phyloP scores from a whole-genome alignment of 2,113 vertebrate genomes.

The Myotis brandtii region DNA sequence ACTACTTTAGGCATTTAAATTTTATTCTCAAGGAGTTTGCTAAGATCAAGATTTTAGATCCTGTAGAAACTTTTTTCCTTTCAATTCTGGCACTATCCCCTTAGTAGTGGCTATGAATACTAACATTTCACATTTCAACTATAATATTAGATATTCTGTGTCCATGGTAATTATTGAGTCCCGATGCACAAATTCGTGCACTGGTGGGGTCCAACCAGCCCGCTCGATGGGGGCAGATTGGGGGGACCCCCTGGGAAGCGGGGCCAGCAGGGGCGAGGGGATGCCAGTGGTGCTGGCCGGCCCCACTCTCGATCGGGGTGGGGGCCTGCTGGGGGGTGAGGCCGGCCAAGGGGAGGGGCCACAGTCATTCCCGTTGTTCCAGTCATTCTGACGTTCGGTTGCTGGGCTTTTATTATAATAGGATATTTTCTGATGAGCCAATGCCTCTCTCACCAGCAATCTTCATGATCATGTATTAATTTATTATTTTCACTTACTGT shows the following conservation, averaged over 20 bases:
- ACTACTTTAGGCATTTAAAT: not conserved
- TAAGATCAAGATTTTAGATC: constrained; percentile 41
- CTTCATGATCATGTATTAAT: not conserved
- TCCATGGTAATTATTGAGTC: not conserved
- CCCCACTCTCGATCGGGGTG: no score
- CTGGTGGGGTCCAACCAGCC: no score
- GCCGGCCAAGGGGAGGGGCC: no score
- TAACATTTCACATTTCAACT: not conserved
- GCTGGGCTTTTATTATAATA: no score
- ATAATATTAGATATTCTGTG: not conserved
- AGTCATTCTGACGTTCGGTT: no score
- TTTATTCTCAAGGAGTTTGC: constrained; percentile 36
- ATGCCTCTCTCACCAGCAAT: not conserved
- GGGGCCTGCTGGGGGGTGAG: no score
- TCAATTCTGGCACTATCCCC: not conserved
- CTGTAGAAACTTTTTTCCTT: constrained; percentile 19
- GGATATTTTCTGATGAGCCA: constrained; percentile 37
- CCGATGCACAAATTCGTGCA: no score
- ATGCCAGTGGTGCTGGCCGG: no score
- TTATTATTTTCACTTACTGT: constrained; percentile 28
- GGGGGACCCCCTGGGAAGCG: no score
- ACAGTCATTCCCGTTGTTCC: no score
- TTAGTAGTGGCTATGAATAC: not conserved
- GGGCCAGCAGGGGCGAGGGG: no score
- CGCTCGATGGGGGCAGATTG: no score